These are phyloP conservation scores for Mythimna impura DNA, from an alignment of 2,888 invertebrate genomes.

Conservation along the genomic window DNA sequence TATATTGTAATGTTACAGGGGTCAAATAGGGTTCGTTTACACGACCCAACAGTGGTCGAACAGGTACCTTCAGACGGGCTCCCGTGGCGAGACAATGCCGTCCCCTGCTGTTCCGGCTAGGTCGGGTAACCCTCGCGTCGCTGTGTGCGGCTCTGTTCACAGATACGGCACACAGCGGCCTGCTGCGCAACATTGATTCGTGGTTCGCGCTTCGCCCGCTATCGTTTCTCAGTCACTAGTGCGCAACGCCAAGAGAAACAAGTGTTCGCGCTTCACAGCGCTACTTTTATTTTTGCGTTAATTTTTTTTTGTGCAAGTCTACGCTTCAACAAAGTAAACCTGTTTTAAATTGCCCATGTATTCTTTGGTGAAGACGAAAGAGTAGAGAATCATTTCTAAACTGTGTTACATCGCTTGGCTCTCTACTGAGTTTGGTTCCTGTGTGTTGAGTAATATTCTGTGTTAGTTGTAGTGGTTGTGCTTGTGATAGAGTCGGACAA, in stretches of 20 bases:
- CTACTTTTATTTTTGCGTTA: constrained; percentile 85
- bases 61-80: constrained; percentile 78
- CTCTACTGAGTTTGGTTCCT: constrained; percentile 83
- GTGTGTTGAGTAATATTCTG: constrained; percentile 89
- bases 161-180: constrained; percentile 77
- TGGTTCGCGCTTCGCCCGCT: constrained; percentile 80
- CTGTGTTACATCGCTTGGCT: constrained; percentile 77
- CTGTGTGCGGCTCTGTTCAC: constrained; percentile 74
- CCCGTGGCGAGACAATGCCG: constrained; percentile 75
- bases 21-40: constrained; percentile 79
- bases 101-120: constrained; percentile 66
- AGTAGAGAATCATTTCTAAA: constrained; percentile 70
- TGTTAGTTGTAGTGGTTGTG: constrained; percentile 88
- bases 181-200: constrained; percentile 88
- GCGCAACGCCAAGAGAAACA: constrained; percentile 87
- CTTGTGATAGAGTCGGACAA: constrained; percentile 87
- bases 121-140: constrained; percentile 66
- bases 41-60: constrained; percentile 67
- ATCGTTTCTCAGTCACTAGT: constrained; percentile 87
- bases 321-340: constrained; percentile 81
- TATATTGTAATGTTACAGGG: constrained; percentile 60
- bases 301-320: constrained; percentile 78
- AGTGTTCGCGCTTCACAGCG: constrained; percentile 79
- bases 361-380: constrained; percentile 72
- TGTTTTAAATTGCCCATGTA: constrained; percentile 78